Base-by-base conservation (phyloP, 2,797 vertebrate genomes). In the Ctenopoma multispine region DNA sequence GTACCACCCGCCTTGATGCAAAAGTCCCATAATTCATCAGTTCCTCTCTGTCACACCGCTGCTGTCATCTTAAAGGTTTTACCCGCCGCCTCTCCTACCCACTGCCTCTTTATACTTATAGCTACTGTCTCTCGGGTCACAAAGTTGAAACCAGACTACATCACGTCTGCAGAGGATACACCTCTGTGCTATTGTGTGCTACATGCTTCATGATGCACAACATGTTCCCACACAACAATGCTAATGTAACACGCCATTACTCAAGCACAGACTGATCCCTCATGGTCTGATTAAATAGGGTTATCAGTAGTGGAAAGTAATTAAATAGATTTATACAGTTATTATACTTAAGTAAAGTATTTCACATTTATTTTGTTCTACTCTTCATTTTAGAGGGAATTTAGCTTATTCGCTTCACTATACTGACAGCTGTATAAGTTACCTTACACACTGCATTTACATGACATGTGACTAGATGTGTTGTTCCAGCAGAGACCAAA, bases 21-120 rank as follows among this genome's bases (percentile, higher is more conserved):
- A 75, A 72, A 71, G 44, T 77, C 76, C 56, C 73, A 79, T 76
- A 82, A 86, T 82, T 75, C 75, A 83, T 81, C 72, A 18, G 36
- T 41, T 74, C 59, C 58, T 51, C 31, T 48, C 61, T 4, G 2
- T 69, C 50, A 75, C 59, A 43, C 34, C 15, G 68, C 53, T 31
- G 63, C 75, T 63, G 81, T 75, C 65, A 41, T 69, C 34, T 1
- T 3, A 48, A n/a, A 20, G 48, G 23, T 69, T 60, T 67, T 49
- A 40, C 38, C 41, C 3, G 3, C 17, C 20, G 4, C 7, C 44
- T 50, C 41, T 24, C 43, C 21, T 4, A 64, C 41, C 12, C 9
- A 10, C 36, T 13, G 44, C 57, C 55, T 50, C 27, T 8, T 4
- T 14, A 41, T 21, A 13, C 1, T 1, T 53, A 23, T 46, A 53